These are phyloP conservation scores for Poicephalus meyeri DNA, from an alignment of 2,113 vertebrate genomes.

Conservation along the genomic window DNA sequence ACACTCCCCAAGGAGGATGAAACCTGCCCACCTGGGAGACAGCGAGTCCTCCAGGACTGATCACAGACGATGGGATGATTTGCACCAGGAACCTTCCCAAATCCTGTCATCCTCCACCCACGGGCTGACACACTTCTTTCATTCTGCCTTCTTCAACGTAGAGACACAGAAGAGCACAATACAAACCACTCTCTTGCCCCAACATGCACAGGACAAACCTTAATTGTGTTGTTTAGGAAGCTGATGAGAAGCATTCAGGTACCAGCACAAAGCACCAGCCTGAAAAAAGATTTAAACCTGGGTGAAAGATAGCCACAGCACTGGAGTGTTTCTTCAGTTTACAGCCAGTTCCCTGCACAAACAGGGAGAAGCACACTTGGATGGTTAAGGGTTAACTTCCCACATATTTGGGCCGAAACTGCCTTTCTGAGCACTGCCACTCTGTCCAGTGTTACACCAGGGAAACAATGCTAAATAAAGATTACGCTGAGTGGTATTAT, in stretches of 20 bases:
- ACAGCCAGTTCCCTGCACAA: not conserved
- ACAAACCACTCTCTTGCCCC: not conserved
- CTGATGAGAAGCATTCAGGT: not conserved
- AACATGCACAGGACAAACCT: not conserved
- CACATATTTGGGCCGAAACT: not conserved
- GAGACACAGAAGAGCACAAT: not conserved
- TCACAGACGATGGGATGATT: slow-evolving; percentile 1
- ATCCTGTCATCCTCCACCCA: slow-evolving; percentile 54
- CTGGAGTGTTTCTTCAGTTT: not conserved
- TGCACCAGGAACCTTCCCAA: slow-evolving; percentile 10
- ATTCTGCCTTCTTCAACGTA: not conserved
- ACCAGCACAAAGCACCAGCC: not conserved
- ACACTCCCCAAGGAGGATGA: not conserved
- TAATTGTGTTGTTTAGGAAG: not conserved
- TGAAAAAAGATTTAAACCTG: rapidly evolving
- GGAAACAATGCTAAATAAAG: slow-evolving; percentile 60
- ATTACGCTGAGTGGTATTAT: slow-evolving; percentile 22
- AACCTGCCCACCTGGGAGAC: slow-evolving; percentile 8
- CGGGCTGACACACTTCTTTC: slow-evolving; percentile 22
- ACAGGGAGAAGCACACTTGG: not conserved
- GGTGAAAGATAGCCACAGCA: rapidly evolving
- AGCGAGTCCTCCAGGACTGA: not conserved
- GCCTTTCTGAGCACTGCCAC: slow-evolving; percentile 1
- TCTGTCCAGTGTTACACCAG: not conserved
- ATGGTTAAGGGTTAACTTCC: not conserved